Conservation (phyloP, 2,797 vertebrate species). For the Rhinatrema bivittatum region DNA sequence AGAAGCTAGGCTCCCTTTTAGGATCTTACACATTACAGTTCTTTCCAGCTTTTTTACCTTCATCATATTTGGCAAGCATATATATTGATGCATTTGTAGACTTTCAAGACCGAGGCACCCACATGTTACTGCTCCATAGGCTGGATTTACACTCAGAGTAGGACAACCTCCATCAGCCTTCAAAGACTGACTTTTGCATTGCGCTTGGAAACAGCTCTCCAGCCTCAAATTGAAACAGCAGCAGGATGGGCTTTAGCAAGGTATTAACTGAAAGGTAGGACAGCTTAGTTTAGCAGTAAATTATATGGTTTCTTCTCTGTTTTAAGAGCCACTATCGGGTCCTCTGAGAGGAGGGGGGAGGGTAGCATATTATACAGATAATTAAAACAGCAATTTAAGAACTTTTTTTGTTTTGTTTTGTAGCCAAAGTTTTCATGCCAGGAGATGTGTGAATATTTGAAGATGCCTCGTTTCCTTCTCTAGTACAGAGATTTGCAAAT, state of each 20-base stretch:
- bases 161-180: neutral
- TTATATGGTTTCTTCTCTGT: no score
- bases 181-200: neutral
- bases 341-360: no score
- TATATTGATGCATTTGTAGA: constrained; percentile 10
- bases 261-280: no score
- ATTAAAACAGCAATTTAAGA: no score
- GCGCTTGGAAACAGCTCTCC: constrained; percentile 1
- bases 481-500: no score
- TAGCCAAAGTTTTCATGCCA: no score
- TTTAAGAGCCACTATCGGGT: no score
- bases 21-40: constrained; percentile 21
- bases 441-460: no score
- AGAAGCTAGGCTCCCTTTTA: constrained; percentile 36
- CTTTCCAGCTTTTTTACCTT: constrained; percentile 22
- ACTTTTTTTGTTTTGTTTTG: no score
- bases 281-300: no score
- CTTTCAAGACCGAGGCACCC: constrained; percentile 10
- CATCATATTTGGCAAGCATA: constrained; percentile 16
- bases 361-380: no score
- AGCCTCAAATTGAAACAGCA: constrained; percentile 2
- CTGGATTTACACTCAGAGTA: constrained; percentile 1
- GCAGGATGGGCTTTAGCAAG: constrained; percentile 7
- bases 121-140: neutral
- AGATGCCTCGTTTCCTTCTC: no score